A percentile compares a stretch with the other conserved stretches of the same genome.
Evolutionary conservation across 1,140 invertebrate species (phyloP).

Genomic region (Patella vulgata): DNA sequence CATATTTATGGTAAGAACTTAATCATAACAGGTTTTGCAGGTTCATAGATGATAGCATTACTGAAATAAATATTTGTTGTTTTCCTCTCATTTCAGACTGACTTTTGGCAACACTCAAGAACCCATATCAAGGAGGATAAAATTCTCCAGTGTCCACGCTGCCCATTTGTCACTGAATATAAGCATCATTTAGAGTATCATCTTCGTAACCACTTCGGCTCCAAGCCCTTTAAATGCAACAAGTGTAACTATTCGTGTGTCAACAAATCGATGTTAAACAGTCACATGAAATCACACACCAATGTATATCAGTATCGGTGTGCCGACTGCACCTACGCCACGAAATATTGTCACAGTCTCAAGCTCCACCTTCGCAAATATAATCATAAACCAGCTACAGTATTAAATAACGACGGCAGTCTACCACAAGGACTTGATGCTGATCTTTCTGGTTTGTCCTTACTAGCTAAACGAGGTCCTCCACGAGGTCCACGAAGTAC

Average conservation of each 20-base stretch:
- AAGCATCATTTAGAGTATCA: slow-evolving; percentile 99
- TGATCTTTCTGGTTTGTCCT: slow-evolving; percentile 54
- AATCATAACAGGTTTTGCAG: too few species aligned
- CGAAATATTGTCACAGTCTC: slow-evolving; percentile 97
- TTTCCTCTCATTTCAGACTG: slow-evolving; percentile 68
- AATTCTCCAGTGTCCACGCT: slow-evolving; percentile 88
- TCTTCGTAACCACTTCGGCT: slow-evolving; percentile 92
- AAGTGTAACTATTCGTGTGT: slow-evolving; percentile 82
- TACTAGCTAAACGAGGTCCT: slow-evolving; percentile 58
- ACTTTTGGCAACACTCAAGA: slow-evolving; percentile 91
- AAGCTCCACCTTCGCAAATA: slow-evolving; percentile 96
- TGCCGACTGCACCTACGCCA: slow-evolving; percentile 93
- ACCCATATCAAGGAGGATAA: slow-evolving; percentile 94
- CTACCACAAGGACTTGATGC: slow-evolving; percentile 58
- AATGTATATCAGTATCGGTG: slow-evolving; percentile 97
- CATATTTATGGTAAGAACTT: too few species aligned
- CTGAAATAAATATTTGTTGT: slow-evolving; percentile 1
- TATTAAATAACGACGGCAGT: slow-evolving; percentile 65
- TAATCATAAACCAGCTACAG: slow-evolving; percentile 74
- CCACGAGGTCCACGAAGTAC: slow-evolving; percentile 63
- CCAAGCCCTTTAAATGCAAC: slow-evolving; percentile 95
- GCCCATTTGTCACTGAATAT: slow-evolving; percentile 97
- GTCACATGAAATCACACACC: slow-evolving; percentile 97
- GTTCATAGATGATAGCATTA: neutral
- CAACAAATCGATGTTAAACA: slow-evolving; percentile 99